A percentile compares a stretch with the other conserved stretches of the same genome.
Evolutionary conservation across 2,797 vertebrate genomes (phyloP).

Genomic region (Anguilla marmorata): DNA sequence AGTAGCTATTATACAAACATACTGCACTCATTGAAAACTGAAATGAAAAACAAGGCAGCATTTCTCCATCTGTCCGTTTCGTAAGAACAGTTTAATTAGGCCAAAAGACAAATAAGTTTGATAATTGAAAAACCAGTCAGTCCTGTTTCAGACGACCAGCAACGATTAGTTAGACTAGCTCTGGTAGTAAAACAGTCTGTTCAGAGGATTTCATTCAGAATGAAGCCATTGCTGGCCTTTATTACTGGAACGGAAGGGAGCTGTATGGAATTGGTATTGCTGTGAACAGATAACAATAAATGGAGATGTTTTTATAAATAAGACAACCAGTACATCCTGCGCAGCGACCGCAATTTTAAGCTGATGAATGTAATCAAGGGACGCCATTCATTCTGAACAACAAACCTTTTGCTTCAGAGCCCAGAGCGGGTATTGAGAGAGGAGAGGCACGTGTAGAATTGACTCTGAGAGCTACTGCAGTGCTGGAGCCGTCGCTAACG

Average conservation of each 20-base stretch:
- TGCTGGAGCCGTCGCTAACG: constrained; percentile 17
- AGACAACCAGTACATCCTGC: constrained; percentile 24
- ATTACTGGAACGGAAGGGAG: neutral
- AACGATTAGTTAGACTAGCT: neutral
- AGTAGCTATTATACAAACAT: too few relatives aligned
- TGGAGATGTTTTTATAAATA: constrained; percentile 36
- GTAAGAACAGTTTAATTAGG: too few relatives aligned
- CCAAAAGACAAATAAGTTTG: neutral
- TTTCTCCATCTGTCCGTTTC: too few relatives aligned
- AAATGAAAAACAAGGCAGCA: too few relatives aligned
- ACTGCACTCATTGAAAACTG: too few relatives aligned
- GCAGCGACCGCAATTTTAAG: constrained; percentile 35
- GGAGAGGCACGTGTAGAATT: constrained; percentile 29
- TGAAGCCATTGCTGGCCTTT: constrained; percentile 1
- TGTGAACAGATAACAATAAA: constrained; percentile 31
- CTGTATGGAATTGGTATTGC: constrained; percentile 24
- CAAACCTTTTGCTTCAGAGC: constrained; percentile 7
- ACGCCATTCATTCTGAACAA: constrained; percentile 37
- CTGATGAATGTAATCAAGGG: constrained; percentile 37
- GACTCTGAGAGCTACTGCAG: neutral
- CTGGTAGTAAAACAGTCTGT: neutral
- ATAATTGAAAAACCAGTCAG: neutral
- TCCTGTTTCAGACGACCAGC: neutral
- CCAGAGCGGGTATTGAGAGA: constrained; percentile 18
- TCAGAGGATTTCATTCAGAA: neutral